Percentiles rank a stretch among this genome's conserved stretches.
Evolutionary conservation across 2,797 vertebrate genomes (phyloP).

Genomic region (Danio choprae): DNA sequence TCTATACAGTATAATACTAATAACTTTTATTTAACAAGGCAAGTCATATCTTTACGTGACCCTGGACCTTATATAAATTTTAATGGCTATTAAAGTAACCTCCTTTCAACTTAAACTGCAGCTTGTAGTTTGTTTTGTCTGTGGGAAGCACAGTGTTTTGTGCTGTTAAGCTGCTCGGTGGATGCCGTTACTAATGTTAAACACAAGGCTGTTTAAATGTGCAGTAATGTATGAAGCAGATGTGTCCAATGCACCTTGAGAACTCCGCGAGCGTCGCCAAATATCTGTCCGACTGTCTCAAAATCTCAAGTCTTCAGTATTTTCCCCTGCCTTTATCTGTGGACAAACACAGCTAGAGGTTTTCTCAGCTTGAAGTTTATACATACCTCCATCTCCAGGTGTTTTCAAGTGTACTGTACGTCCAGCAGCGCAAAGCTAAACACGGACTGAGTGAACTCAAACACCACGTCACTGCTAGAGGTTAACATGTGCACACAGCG

Average conservation of each 20-base stretch:
- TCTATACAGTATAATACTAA: no score
- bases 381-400: constrained; percentile 16
- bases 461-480: neutral
- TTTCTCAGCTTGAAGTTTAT: neutral
- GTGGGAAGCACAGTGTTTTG: constrained; percentile 21
- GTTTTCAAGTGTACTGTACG: constrained; percentile 1
- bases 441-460: neutral
- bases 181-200: constrained; percentile 54
- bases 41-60: no score
- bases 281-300: neutral
- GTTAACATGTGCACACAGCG: neutral
- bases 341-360: constrained; percentile 1
- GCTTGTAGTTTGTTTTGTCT: constrained; percentile 43
- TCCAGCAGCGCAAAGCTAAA: neutral
- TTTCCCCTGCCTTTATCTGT: neutral
- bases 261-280: neutral
- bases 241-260: constrained; percentile 2
- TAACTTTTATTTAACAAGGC: no score
- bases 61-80: no score
- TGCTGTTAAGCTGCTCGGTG: constrained; percentile 54
- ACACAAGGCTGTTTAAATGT: constrained; percentile 42
- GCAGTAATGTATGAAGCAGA: constrained; percentile 31
- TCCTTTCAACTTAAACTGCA: no score
- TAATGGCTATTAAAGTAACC: no score
- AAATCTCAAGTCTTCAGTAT: constrained; percentile 3